These are phyloP conservation scores for Yponomeuta evonymella DNA, from an alignment of 2,888 invertebrate species.

Conservation along the genomic window DNA sequence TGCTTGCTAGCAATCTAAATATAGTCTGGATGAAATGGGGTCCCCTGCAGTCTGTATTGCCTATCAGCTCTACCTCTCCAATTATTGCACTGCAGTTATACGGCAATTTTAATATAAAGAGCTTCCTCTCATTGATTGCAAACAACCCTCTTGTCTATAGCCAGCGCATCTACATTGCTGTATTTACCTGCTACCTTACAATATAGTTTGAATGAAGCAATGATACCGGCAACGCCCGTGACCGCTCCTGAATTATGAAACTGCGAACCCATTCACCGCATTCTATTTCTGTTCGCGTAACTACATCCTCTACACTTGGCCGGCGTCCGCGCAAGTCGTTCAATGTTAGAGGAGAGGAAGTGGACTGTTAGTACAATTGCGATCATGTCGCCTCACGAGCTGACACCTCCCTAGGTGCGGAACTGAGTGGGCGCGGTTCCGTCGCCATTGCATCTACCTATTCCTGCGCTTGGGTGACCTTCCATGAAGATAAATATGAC, in stretches of 20 bases:
- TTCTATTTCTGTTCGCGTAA: slow-evolving; percentile 57
- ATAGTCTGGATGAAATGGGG: slow-evolving; percentile 33
- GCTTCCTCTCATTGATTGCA: slow-evolving; percentile 37
- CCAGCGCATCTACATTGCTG: background rate
- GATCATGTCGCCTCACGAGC: slow-evolving; percentile 40
- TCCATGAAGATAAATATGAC: background rate
- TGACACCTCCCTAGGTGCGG: background rate
- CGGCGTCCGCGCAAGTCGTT: slow-evolving; percentile 54
- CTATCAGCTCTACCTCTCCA: slow-evolving; percentile 42
- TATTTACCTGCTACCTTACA: background rate
- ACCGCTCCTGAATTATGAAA: slow-evolving; percentile 9
- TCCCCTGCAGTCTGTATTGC: slow-evolving; percentile 45
- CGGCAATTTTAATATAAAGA: slow-evolving; percentile 49
- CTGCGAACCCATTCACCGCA: slow-evolving; percentile 32
- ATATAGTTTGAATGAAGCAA: background rate
- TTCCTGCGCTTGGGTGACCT: background rate
- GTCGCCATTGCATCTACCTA: background rate
- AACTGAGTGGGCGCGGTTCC: slow-evolving; percentile 6
- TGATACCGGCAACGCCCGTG: background rate
- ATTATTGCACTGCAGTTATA: slow-evolving; percentile 54
- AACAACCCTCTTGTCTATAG: background rate
- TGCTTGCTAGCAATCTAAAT: slow-evolving; percentile 46
- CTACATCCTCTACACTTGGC: slow-evolving; percentile 71
- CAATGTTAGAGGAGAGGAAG: slow-evolving; percentile 64
- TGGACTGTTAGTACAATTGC: slow-evolving; percentile 58